Base-by-base conservation (phyloP, 2,888 invertebrate genomes). In the Calameuta pallipes region DNA sequence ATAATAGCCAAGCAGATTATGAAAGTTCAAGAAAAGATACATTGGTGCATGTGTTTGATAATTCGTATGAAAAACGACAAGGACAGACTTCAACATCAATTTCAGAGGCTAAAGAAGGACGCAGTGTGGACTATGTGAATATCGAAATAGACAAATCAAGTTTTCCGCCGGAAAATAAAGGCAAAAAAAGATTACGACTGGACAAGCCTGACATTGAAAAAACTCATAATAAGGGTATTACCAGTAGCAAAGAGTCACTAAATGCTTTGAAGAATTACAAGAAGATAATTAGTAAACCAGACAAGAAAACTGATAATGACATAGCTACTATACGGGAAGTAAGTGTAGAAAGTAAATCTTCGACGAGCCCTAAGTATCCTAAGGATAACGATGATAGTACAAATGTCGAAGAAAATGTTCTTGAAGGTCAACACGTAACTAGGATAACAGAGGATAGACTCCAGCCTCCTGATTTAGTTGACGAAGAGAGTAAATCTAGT, bases 331-430 rank as follows among this genome's bases (percentile, higher is more conserved):
- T 23, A 56, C 56, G 56, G 2, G 56, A 56, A 56, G 23, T 56
- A 23, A 56, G 56, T 23, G 56, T 56, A 56, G 56, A 56, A 56
- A 56, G 4, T 56, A 56, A 56, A 56, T 56, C 23, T 56, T 23
- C 23, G 23, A 56, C 56, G 15, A 23, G 56, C 6, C 23, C 56
- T 9, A 56, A 56, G 56, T 56, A 56, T 56, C 23, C 56, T 56
- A 77, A 69, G 33, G 68, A 56, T 31, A 41, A 30, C 3, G 56
- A 23, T 15, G 56, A 73, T 36, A 34, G 37, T 41, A 23, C 13
- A 11, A 80, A 78, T 80, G 56, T 79, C 6, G 23, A 56, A 23
- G 56, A 56, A 56, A 23, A 56, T 23, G 15, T 56, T 56, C 56
- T 9, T 56, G 56, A 56, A 56, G 56, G 23, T 56, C 56, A 9